A percentile compares a stretch with the other conserved stretches of the same genome.
phyloP scores from a whole-genome alignment of 2,797 vertebrate genomes.

The Ptychadena robeensis region DNA sequence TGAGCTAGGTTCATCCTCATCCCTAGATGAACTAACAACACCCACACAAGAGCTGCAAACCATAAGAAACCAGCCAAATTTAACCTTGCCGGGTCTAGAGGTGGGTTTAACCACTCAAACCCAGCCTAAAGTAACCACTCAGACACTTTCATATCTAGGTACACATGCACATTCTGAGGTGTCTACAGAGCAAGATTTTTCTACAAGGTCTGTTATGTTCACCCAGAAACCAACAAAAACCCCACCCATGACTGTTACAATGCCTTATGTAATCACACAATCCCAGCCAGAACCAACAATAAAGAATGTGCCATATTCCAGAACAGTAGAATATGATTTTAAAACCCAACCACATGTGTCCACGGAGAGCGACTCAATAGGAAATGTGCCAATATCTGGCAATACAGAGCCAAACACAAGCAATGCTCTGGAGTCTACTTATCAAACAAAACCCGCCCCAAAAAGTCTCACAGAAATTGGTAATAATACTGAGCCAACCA shows the following conservation, averaged over 20 bases:
- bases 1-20: background rate
- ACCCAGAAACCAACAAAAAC: background rate
- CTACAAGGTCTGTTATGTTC: background rate
- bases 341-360: background rate
- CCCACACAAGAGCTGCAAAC: background rate
- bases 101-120: constrained; percentile 4
- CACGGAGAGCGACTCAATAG: background rate
- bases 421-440: background rate
- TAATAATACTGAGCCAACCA: background rate
- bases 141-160: background rate
- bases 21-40: background rate
- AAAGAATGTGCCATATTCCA: background rate
- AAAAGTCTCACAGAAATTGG: background rate
- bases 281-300: background rate
- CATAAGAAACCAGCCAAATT: background rate
- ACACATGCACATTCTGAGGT: background rate
- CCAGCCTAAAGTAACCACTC: background rate
- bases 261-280: background rate
- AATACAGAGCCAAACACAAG: background rate
- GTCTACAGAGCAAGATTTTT: background rate
- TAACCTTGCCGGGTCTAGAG: background rate
- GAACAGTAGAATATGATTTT: background rate
- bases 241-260: background rate
- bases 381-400: background rate
- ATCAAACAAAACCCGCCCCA: background rate